These are phyloP conservation scores for Hypena proboscidalis DNA, from an alignment of 2,888 invertebrate genomes.

Conservation along the genomic window DNA sequence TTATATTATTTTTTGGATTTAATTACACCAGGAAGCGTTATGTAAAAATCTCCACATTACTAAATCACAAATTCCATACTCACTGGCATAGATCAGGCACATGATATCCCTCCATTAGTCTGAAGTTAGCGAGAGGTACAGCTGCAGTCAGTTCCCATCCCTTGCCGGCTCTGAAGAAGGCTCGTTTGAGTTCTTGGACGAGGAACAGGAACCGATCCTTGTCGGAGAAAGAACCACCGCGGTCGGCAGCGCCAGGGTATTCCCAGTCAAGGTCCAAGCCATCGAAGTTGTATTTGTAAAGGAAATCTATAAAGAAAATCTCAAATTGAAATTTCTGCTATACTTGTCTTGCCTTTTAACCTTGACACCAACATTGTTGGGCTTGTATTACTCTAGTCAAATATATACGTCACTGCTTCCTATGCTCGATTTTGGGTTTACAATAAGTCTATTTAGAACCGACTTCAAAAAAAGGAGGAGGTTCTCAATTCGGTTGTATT, in stretches of 20 bases:
- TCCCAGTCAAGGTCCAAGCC: slow-evolving; percentile 97
- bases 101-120: slow-evolving; percentile 95
- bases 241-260: slow-evolving; percentile 94
- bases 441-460: no score
- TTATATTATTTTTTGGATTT: no score
- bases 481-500: no score
- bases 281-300: slow-evolving; percentile 92
- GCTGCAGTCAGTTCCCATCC: slow-evolving; percentile 96
- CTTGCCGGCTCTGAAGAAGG: slow-evolving; percentile 90
- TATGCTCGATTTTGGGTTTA: no score
- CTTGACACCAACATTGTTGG: background rate
- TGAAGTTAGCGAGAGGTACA: slow-evolving; percentile 94
- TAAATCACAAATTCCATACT: slow-evolving; percentile 68
- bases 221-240: slow-evolving; percentile 93
- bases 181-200: slow-evolving; percentile 92
- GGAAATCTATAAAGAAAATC: slow-evolving; percentile 82
- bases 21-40: no score
- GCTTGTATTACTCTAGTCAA: no score
- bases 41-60: no score
- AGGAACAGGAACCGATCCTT: slow-evolving; percentile 93
- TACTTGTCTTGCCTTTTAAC: background rate
- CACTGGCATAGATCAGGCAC: slow-evolving; percentile 95
- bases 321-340: no score
- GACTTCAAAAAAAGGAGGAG: no score
- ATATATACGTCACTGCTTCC: no score